A percentile compares a stretch with the other conserved stretches of the same genome.
Conservation (phyloP, 2,888 invertebrate species). For the Limenitis camilla region DNA sequence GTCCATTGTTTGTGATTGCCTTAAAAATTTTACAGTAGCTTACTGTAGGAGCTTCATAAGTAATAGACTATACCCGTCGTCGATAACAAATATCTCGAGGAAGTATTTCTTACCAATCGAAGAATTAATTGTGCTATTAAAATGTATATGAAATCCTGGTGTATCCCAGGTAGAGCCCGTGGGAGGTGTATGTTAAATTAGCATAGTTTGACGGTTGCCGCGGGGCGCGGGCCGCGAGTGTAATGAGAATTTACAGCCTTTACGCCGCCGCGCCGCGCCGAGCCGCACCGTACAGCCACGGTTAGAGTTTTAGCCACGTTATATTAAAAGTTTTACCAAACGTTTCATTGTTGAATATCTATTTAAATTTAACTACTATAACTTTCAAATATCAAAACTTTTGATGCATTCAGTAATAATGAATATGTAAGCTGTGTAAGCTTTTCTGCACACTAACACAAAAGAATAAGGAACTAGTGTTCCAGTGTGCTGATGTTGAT, state of each 20-base stretch:
- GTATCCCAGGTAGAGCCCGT: constrained; percentile 16
- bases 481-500: too few species aligned
- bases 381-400: too few species aligned
- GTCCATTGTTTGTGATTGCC: too few species aligned
- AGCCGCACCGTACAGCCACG: constrained; percentile 6
- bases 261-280: constrained; percentile 19
- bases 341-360: not conserved
- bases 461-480: too few species aligned
- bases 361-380: too few species aligned
- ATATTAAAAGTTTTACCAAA: constrained; percentile 11
- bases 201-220: constrained; percentile 51
- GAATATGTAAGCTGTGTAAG: too few species aligned
- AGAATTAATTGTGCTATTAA: too few species aligned
- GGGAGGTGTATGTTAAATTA: constrained; percentile 51
- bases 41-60: too few species aligned
- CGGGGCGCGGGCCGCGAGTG: constrained; percentile 31
- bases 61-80: too few species aligned
- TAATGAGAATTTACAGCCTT: constrained; percentile 56
- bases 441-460: too few species aligned
- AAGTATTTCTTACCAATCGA: not conserved
- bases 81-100: not conserved
- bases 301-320: constrained; percentile 34
- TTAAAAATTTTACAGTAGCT: too few species aligned
- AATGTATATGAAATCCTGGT: constrained; percentile 17
- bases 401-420: too few species aligned